These are phyloP conservation scores for Lasioglossum morio DNA, from an alignment of 2,888 invertebrate genomes.

Conservation along the genomic window DNA sequence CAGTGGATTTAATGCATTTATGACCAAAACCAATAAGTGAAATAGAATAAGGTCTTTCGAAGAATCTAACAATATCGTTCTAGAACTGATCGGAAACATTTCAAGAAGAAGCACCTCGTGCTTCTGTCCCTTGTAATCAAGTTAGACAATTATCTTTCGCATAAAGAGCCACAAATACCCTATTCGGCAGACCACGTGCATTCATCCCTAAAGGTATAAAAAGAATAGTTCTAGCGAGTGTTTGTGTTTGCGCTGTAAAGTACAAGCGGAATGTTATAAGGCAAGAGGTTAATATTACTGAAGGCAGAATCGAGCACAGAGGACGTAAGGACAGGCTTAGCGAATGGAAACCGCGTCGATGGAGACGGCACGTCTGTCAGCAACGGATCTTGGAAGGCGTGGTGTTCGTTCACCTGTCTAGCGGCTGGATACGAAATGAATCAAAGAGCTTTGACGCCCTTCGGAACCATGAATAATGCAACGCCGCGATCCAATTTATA, in stretches of 20 bases:
- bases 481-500: constrained; percentile 76
- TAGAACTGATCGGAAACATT: no score
- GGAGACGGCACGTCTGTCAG: constrained; percentile 58
- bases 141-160: neutral
- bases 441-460: constrained; percentile 78
- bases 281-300: neutral
- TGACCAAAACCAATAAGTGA: no score
- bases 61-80: no score
- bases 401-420: constrained; percentile 64
- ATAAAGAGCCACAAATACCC: neutral
- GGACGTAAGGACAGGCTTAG: constrained; percentile 6
- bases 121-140: neutral
- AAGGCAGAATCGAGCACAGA: neutral
- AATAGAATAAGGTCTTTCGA: no score
- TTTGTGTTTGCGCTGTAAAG: neutral
- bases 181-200: neutral
- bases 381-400: constrained; percentile 58
- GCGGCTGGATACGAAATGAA: constrained; percentile 76
- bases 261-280: neutral
- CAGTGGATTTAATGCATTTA: neutral
- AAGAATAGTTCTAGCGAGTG: neutral
- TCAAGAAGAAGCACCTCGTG: neutral
- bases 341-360: constrained; percentile 38
- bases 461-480: constrained; percentile 78
- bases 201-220: neutral